These are phyloP conservation scores for Uropsilus gracilis DNA, from an alignment of 2,113 vertebrate genomes.

Conservation along the genomic window DNA sequence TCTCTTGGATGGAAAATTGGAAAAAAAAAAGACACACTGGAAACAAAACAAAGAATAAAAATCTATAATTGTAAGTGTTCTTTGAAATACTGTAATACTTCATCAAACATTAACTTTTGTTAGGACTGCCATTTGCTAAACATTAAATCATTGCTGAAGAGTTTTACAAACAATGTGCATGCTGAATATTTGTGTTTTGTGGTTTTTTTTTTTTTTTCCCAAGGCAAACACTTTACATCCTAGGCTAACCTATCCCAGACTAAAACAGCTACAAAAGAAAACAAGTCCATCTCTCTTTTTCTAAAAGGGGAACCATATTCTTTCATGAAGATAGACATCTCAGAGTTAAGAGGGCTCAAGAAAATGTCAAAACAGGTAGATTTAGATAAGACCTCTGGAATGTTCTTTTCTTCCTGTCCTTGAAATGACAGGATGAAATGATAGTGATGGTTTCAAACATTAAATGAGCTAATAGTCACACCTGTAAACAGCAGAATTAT, in stretches of 20 bases:
- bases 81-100: constrained; percentile 63
- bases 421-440: too few species aligned
- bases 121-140: constrained; percentile 67
- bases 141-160: constrained; percentile 68
- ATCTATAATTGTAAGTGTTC: constrained; percentile 57
- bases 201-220: constrained; percentile 27
- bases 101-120: constrained; percentile 65
- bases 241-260: constrained; percentile 46
- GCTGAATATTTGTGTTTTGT: constrained; percentile 58
- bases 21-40: constrained; percentile 36
- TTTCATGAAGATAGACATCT: neutral
- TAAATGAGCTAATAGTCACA: neutral
- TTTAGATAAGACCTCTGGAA: neutral
- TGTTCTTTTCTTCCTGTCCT: neutral
- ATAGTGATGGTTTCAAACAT: neutral
- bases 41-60: constrained; percentile 68
- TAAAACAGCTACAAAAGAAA: constrained; percentile 67
- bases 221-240: constrained; percentile 62
- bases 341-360: neutral
- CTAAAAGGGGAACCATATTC: constrained; percentile 22
- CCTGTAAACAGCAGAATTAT: neutral
- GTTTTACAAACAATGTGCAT: constrained; percentile 62
- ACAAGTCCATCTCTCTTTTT: constrained; percentile 11
- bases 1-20: constrained; percentile 28
- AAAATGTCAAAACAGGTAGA: neutral